phyloP scores from a whole-genome alignment of 2,113 vertebrate species.

The Rhinopomastus cyanomelas region DNA sequence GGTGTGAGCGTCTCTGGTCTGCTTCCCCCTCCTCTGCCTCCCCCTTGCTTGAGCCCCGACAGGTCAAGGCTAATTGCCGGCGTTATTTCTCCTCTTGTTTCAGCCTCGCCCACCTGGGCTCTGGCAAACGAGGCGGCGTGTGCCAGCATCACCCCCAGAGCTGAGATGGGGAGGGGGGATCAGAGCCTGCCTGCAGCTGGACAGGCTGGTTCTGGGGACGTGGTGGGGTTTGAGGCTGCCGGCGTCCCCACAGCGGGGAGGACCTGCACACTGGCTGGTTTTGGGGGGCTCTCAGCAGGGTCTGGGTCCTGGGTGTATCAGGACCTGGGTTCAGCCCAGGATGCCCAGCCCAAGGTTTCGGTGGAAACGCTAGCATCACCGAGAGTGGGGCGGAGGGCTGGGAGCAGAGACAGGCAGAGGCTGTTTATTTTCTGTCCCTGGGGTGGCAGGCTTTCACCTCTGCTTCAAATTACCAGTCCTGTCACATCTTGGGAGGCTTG shows the following conservation, averaged over 20 bases:
- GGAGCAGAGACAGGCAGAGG: rapidly evolving
- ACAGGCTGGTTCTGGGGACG: background rate
- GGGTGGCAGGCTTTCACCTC: conserved; percentile 29
- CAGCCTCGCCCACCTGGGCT: background rate
- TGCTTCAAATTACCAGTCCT: conserved; percentile 38
- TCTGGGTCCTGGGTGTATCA: too few species aligned
- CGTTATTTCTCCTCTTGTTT: background rate
- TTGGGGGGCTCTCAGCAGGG: too few species aligned
- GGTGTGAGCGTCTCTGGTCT: background rate
- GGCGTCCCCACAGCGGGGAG: background rate
- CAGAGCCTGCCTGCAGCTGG: background rate
- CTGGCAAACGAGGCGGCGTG: background rate
- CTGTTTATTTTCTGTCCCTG: conserved; percentile 7
- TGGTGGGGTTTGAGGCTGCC: background rate
- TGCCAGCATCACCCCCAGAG: rapidly evolving
- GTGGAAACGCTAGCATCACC: background rate
- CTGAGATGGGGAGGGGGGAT: rapidly evolving
- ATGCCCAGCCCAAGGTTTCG: background rate
- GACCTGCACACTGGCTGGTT: too few species aligned
- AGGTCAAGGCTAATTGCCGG: background rate
- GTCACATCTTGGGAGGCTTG: conserved; percentile 49
- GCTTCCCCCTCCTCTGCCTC: background rate
- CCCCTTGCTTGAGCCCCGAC: background rate
- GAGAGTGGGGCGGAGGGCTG: rapidly evolving
- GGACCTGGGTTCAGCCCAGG: background rate